Evolutionary conservation across 2,797 vertebrate species (phyloP).

Genomic region (Pseudochirops cupreus): DNA sequence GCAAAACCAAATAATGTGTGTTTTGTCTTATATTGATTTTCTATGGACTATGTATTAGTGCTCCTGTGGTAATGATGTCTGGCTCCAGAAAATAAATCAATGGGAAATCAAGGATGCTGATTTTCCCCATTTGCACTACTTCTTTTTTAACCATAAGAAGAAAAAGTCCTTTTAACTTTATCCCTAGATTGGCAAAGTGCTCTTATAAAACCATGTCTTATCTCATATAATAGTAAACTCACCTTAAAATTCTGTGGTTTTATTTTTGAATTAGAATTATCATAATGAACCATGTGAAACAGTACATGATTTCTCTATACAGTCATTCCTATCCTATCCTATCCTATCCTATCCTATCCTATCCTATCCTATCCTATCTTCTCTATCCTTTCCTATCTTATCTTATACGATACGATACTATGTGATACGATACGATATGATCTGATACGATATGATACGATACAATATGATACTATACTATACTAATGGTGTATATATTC

Average conservation of each 20-base stretch:
- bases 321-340: neutral
- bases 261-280: slow-evolving; percentile 25
- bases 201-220: slow-evolving; percentile 28
- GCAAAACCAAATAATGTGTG: slow-evolving; percentile 77
- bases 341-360: too few species aligned
- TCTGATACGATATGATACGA: too few species aligned
- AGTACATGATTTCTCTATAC: neutral
- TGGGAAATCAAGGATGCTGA: slow-evolving; percentile 61
- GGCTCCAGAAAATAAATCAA: slow-evolving; percentile 80
- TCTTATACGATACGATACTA: too few species aligned
- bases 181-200: slow-evolving; percentile 50
- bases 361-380: too few species aligned
- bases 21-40: slow-evolving; percentile 78
- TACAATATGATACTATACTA: too few species aligned
- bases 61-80: slow-evolving; percentile 73
- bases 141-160: neutral
- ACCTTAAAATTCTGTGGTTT: slow-evolving; percentile 52
- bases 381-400: too few species aligned
- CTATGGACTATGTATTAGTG: slow-evolving; percentile 75
- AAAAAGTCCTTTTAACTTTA: slow-evolving; percentile 25
- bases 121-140: slow-evolving; percentile 34
- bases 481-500: neutral
- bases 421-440: too few species aligned
- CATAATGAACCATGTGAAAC: slow-evolving; percentile 43
- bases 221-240: slow-evolving; percentile 25